A percentile compares a stretch with the other conserved stretches of the same genome.
Evolutionary conservation across 2,888 invertebrate species (phyloP).

Genomic region (Chrysomela aeneicollis): DNA sequence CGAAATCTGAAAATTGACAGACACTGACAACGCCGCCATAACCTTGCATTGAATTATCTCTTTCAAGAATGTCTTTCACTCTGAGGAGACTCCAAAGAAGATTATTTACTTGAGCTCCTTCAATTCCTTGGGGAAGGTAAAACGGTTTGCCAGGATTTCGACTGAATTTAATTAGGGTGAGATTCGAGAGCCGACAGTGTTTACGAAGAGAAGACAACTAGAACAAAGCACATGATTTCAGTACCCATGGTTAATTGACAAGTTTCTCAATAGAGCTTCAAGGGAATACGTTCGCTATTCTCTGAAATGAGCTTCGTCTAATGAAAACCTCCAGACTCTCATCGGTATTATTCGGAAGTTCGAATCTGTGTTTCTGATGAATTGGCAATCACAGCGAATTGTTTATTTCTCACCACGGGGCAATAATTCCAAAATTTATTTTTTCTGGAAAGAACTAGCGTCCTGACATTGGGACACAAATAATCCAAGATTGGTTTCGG

Average conservation of each 20-base stretch:
- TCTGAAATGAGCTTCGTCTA: too few relatives aligned
- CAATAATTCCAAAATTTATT: too few relatives aligned
- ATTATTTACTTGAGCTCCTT: slow-evolving; percentile 20
- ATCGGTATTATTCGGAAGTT: too few relatives aligned
- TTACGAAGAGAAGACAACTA: not conserved
- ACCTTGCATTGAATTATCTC: not conserved
- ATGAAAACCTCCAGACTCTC: too few relatives aligned
- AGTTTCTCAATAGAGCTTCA: not conserved
- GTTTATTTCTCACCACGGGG: too few relatives aligned
- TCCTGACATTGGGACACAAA: too few relatives aligned
- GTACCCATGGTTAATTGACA: not conserved
- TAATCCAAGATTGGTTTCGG: too few relatives aligned
- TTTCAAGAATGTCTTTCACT: not conserved
- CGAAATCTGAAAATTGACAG: not conserved
- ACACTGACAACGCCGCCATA: not conserved
- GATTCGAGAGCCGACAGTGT: not conserved
- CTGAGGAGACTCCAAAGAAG: slow-evolving; percentile 4
- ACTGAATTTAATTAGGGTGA: slow-evolving; percentile 20
- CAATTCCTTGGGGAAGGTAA: slow-evolving; percentile 14
- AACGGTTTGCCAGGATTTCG: slow-evolving; percentile 19
- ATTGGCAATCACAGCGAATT: too few relatives aligned
- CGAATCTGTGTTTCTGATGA: too few relatives aligned
- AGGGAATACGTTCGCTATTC: not conserved
- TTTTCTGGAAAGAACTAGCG: too few relatives aligned
- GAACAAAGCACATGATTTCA: not conserved